Evolutionary conservation across 2,888 invertebrate genomes (phyloP).

Genomic region (Pocota personata): DNA sequence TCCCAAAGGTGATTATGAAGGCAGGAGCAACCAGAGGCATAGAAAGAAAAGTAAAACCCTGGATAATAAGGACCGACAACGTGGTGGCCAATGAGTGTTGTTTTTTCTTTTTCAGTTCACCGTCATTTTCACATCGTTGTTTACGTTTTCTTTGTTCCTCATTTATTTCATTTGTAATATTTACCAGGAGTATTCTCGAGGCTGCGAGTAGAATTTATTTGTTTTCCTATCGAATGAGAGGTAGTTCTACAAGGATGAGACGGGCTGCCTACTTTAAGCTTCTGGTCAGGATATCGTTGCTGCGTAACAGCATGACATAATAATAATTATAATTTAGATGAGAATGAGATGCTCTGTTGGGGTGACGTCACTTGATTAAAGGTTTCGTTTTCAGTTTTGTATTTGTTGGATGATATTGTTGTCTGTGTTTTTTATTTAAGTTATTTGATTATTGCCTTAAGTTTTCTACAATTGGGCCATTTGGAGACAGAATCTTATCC

Average conservation of each 20-base stretch:
- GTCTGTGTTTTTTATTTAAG: neutral
- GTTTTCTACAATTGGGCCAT: no score
- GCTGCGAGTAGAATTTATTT: slow-evolving; percentile 47
- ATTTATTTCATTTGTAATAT: slow-evolving; percentile 66
- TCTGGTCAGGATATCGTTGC: slow-evolving; percentile 5
- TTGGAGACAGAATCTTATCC: no score
- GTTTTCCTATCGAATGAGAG: slow-evolving; percentile 40
- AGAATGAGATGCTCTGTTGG: neutral
- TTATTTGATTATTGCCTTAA: no score
- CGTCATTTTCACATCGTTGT: slow-evolving; percentile 57
- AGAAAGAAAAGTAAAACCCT: slow-evolving; percentile 17
- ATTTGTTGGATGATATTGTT: neutral
- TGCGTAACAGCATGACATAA: slow-evolving; percentile 11
- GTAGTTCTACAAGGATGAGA: neutral
- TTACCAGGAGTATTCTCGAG: slow-evolving; percentile 55
- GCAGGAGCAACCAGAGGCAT: slow-evolving; percentile 5
- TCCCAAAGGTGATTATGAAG: slow-evolving; percentile 69
- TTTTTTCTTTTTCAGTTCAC: slow-evolving; percentile 2
- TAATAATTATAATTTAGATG: slow-evolving; percentile 47
- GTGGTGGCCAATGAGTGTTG: slow-evolving; percentile 46
- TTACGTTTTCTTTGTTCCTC: slow-evolving; percentile 52
- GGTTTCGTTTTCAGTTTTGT: neutral
- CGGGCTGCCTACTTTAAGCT: neutral
- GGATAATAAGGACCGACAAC: slow-evolving; percentile 48
- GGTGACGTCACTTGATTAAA: neutral